Conservation (phyloP, 1,140 invertebrate genomes). For the Drosophila mayri region DNA sequence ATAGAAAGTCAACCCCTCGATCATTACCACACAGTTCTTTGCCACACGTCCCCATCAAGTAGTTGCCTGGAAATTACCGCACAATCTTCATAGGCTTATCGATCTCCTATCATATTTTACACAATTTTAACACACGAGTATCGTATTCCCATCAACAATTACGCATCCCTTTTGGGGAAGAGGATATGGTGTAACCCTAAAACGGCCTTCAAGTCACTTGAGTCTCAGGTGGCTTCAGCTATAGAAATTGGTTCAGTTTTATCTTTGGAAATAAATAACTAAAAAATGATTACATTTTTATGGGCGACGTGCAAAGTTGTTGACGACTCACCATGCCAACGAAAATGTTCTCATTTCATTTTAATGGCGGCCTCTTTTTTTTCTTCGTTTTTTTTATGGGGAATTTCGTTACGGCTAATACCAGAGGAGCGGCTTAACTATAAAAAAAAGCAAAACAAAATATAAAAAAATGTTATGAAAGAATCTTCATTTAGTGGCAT, state of each 20-base stretch:
- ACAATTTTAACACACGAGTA: conserved; percentile 16
- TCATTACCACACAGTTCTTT: conserved; percentile 2
- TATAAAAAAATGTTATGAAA: conserved; percentile 17
- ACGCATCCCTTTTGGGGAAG: conserved; percentile 10
- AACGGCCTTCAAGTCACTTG: conserved; percentile 22
- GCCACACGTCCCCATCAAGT: not conserved
- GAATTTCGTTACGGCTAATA: conserved; percentile 23
- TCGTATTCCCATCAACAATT: not conserved
- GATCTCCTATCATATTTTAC: conserved; percentile 9
- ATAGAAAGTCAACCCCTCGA: conserved; percentile 1
- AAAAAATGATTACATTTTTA: conserved; percentile 45
- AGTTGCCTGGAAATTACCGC: conserved; percentile 9
- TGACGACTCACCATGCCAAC: conserved; percentile 7
- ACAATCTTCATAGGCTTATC: conserved; percentile 7
- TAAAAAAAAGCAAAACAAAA: conserved; percentile 11
- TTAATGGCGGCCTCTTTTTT: conserved; percentile 25
- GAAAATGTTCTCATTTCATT: conserved; percentile 44
- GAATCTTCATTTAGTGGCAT: conserved; percentile 29
- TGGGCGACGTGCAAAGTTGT: conserved; percentile 30
- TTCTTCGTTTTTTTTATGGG: conserved; percentile 11
- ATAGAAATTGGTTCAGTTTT: conserved; percentile 28
- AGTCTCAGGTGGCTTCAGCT: not conserved
- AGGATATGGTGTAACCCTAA: conserved; percentile 28
- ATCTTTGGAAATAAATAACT: conserved; percentile 43
- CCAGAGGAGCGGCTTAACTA: conserved; percentile 11